phyloP scores from a whole-genome alignment of 2,888 invertebrate genomes.

The Nemotelus nigrinus region DNA sequence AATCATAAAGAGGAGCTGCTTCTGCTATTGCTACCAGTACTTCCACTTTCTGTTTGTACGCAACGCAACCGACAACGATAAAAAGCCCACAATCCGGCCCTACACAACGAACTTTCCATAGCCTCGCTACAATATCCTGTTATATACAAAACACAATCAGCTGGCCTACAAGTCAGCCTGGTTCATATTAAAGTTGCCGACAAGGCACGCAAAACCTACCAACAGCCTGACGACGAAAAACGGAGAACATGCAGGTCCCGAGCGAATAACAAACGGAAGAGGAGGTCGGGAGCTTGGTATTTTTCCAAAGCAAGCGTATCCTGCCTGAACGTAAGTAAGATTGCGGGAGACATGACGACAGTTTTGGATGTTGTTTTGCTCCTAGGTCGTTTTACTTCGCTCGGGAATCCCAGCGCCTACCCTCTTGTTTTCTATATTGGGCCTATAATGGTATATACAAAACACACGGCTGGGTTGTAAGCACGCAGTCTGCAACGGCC shows the following conservation, averaged over 20 bases:
- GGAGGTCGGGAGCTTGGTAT: not conserved
- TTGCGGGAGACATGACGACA: too few relatives aligned
- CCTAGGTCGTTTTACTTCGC: not conserved
- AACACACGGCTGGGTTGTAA: constrained; percentile 22
- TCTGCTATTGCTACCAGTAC: not conserved
- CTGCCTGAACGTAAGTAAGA: not conserved
- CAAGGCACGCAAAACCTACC: too few relatives aligned
- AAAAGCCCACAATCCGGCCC: constrained; percentile 17
- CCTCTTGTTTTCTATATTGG: not conserved
- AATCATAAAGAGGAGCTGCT: constrained; percentile 1
- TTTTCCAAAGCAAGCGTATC: not conserved
- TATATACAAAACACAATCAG: constrained; percentile 39
- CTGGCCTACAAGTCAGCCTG: constrained; percentile 30
- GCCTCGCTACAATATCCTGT: not conserved
- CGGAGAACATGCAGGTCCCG: too few relatives aligned
- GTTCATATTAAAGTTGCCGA: too few relatives aligned
- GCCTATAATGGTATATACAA: not conserved
- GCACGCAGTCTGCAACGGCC: not conserved
- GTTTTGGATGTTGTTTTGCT: too few relatives aligned
- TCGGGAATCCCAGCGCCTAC: not conserved
- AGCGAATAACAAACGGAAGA: not conserved
- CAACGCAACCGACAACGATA: not conserved
- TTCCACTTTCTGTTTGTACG: not conserved
- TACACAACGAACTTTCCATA: not conserved
- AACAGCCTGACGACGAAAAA: too few relatives aligned